phyloP scores from a whole-genome alignment of 2,888 invertebrate species.

The Ariolimax columbianus region DNA sequence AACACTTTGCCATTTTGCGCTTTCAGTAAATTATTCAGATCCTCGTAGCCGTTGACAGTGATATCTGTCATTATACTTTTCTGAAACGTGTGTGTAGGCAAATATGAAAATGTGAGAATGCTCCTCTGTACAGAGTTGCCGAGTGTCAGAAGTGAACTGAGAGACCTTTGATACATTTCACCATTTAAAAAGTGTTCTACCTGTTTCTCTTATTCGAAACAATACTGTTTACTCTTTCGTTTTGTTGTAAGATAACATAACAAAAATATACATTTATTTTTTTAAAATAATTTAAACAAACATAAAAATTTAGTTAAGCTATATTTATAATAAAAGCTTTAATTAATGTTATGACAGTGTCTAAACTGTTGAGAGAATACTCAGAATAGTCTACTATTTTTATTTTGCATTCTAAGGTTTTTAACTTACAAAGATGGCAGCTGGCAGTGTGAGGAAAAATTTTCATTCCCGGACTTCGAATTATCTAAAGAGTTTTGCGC shows the following conservation, averaged over 20 bases:
- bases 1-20: conserved; percentile 64
- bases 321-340: background rate
- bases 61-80: conserved; percentile 61
- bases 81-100: background rate
- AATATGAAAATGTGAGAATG: background rate
- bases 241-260: background rate
- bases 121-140: background rate
- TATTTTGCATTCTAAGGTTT: background rate
- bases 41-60: conserved; percentile 64
- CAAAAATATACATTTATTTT: background rate
- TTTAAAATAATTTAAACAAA: background rate
- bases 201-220: background rate
- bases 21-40: conserved; percentile 58
- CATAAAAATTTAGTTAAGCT: background rate
- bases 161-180: conserved; percentile 1
- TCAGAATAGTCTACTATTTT: background rate
- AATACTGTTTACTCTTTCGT: too few species aligned
- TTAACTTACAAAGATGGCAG: conserved; percentile 22
- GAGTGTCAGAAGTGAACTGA: background rate
- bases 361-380: background rate
- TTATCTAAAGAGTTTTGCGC: conserved; percentile 38
- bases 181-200: background rate
- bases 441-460: background rate
- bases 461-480: background rate
- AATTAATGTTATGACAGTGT: too few species aligned